Evolutionary conservation across 2,113 vertebrate species (phyloP).

Genomic region (Onychostoma macrolepis): DNA sequence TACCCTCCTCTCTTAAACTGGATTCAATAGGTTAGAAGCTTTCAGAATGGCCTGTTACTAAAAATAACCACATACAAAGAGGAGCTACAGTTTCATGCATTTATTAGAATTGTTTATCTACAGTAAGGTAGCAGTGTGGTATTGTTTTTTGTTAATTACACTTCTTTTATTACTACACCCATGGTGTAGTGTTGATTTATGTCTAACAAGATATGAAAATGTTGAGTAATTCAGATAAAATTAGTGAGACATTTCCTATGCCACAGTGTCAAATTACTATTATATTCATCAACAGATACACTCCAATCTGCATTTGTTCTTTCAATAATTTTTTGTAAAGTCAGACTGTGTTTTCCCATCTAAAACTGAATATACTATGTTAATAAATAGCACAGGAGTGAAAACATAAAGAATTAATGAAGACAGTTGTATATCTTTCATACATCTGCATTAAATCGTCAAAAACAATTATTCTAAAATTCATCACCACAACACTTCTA

Average conservation of each 20-base stretch:
- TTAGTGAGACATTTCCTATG: neutral
- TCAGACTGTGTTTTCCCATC: conserved; percentile 2
- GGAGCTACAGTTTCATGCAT: conserved; percentile 5
- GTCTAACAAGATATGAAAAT: neutral
- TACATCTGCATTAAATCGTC: conserved; percentile 5
- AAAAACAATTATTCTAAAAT: conserved; percentile 64
- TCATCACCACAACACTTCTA: conserved; percentile 43
- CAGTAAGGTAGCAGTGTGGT: neutral
- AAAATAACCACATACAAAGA: neutral
- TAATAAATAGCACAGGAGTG: neutral
- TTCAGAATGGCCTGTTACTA: neutral
- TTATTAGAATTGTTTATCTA: neutral
- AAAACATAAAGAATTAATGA: neutral
- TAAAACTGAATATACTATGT: neutral
- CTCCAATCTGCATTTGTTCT: neutral
- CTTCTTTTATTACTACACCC: neutral
- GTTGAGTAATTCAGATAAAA: neutral
- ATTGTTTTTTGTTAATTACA: neutral
- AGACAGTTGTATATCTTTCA: neutral
- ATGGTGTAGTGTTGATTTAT: neutral
- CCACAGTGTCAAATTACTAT: neutral
- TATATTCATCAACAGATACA: neutral
- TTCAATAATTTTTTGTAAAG: neutral
- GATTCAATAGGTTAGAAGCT: neutral
- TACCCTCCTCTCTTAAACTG: neutral